phyloP scores from a whole-genome alignment of 1,140 invertebrate species.

The Wasmannia auropunctata region DNA sequence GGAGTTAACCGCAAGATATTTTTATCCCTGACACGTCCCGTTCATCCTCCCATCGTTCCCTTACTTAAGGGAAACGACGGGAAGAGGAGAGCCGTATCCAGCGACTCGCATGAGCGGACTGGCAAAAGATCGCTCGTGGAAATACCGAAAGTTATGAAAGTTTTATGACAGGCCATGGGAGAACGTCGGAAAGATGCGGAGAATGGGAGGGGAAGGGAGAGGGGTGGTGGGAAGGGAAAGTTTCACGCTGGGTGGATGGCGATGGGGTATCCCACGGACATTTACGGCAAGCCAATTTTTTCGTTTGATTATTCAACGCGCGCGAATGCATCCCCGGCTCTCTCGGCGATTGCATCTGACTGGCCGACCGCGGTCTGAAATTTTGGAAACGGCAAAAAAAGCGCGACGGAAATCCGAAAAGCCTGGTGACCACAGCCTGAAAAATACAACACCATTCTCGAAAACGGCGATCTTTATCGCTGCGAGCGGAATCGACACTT shows the following conservation, averaged over 20 bases:
- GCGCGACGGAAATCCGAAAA: background rate
- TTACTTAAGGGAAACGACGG: conserved; percentile 36
- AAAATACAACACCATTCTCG: conserved; percentile 20
- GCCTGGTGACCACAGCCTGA: background rate
- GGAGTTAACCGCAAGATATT: conserved; percentile 49
- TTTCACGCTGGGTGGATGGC: background rate
- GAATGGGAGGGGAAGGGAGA: background rate
- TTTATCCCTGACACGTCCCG: conserved; percentile 59
- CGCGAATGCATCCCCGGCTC: conserved; percentile 5
- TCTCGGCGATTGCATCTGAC: conserved; percentile 45
- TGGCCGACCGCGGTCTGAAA: conserved; percentile 23
- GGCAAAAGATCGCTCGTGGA: conserved; percentile 57
- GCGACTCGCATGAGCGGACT: conserved; percentile 48
- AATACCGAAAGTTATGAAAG: conserved; percentile 69
- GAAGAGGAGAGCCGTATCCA: conserved; percentile 42
- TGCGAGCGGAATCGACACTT: background rate
- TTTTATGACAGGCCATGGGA: conserved; percentile 61
- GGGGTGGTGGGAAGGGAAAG: background rate
- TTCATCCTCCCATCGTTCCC: conserved; percentile 9
- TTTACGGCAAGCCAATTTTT: conserved; percentile 44
- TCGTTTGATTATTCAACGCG: conserved; percentile 58
- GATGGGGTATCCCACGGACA: conserved; percentile 10
- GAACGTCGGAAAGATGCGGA: conserved; percentile 33
- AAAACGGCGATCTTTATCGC: conserved; percentile 13
- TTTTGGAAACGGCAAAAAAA: conserved; percentile 43